Conservation (phyloP, 2,797 vertebrate genomes). For the Gymnoscopelus microlampas region DNA sequence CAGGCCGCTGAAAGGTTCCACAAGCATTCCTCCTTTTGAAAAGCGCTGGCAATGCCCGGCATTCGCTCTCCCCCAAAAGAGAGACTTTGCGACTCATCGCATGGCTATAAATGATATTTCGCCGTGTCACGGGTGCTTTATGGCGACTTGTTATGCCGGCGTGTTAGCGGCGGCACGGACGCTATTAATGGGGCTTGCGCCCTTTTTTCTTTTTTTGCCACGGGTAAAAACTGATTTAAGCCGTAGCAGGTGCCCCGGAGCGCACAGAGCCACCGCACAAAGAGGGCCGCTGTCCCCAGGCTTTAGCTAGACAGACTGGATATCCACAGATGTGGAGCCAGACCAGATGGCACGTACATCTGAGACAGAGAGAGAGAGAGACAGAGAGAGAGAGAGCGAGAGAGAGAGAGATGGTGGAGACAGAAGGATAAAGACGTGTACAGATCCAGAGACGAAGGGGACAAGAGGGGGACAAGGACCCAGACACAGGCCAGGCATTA, state of each 20-base stretch:
- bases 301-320: slow-evolving; percentile 72
- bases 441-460: slow-evolving; percentile 18
- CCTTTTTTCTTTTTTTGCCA: slow-evolving; percentile 41
- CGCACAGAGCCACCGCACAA: slow-evolving; percentile 64
- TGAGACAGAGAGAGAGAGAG: slow-evolving; percentile 64
- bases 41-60: background rate
- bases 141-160: slow-evolving; percentile 51
- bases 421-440: slow-evolving; percentile 71
- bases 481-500: slow-evolving; percentile 85
- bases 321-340: slow-evolving; percentile 80
- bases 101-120: slow-evolving; percentile 54
- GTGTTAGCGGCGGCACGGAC: slow-evolving; percentile 41
- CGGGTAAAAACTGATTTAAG: slow-evolving; percentile 73
- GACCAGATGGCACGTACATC: slow-evolving; percentile 76
- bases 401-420: slow-evolving; percentile 67
- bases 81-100: slow-evolving; percentile 28
- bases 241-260: slow-evolving; percentile 76
- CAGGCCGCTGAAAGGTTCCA: slow-evolving; percentile 42
- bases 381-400: slow-evolving; percentile 11
- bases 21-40: slow-evolving; percentile 41
- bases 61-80: slow-evolving; percentile 44
- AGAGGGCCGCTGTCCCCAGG: slow-evolving; percentile 69
- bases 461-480: slow-evolving; percentile 44
- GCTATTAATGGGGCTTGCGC: slow-evolving; percentile 61
- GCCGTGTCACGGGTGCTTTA: slow-evolving; percentile 38